phyloP scores from a whole-genome alignment of 53 echinoderm and acorn worm genomes.

The Echinometra lucunter region DNA sequence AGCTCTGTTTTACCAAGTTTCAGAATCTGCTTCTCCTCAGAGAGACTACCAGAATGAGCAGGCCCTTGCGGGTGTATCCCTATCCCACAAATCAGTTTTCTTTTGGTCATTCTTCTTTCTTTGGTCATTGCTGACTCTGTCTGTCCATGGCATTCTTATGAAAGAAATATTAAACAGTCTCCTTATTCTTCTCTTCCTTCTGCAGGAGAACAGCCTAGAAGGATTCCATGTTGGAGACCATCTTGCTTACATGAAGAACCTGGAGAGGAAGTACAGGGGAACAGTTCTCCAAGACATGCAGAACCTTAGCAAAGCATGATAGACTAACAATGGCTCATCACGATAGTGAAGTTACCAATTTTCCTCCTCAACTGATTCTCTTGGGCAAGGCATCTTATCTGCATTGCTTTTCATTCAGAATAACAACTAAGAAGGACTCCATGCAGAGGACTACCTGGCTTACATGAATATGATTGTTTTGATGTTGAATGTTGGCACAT shows the following conservation, averaged over 20 bases:
- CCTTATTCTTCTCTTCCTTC: not conserved
- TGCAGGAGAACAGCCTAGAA: slow-evolving; percentile 88
- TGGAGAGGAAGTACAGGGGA: slow-evolving; percentile 84
- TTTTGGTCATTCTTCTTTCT: too few relatives aligned
- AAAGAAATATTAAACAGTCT: not conserved
- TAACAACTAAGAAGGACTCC: not conserved
- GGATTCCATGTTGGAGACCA: slow-evolving; percentile 89
- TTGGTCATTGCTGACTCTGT: too few relatives aligned
- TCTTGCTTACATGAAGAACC: slow-evolving; percentile 86
- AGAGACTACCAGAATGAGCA: too few relatives aligned
- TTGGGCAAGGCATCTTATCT: too few relatives aligned
- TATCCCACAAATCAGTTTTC: too few relatives aligned
- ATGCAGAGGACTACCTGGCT: not conserved
- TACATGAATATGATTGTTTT: too few relatives aligned
- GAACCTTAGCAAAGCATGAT: slow-evolving; percentile 78
- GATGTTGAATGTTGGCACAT: too few relatives aligned
- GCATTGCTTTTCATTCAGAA: not conserved
- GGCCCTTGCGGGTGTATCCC: too few relatives aligned
- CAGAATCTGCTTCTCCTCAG: too few relatives aligned
- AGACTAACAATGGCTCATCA: not conserved
- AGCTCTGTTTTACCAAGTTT: too few relatives aligned
- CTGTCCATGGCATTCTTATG: not conserved
- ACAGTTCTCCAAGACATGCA: slow-evolving; percentile 92
- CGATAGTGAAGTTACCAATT: not conserved
- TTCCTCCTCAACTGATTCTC: not conserved